Evolutionary conservation across 2,888 invertebrate species (phyloP).

Genomic region (Autographa gamma): DNA sequence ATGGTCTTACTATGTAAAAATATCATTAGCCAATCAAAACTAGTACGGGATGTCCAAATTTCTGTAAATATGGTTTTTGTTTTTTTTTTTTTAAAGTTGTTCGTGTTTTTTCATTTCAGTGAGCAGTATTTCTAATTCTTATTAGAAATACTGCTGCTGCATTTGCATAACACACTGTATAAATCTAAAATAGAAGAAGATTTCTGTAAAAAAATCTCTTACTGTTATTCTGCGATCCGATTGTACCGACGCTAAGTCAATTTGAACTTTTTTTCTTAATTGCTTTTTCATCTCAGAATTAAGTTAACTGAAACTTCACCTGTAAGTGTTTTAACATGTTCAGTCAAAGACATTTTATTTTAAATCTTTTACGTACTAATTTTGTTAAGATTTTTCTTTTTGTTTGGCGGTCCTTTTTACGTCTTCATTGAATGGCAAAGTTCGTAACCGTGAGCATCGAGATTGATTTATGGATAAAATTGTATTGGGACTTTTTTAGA

Average conservation of each 20-base stretch:
- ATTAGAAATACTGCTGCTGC: too few relatives aligned
- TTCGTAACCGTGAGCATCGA: not conserved
- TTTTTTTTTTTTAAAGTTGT: too few relatives aligned
- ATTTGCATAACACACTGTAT: too few relatives aligned
- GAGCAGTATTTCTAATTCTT: too few relatives aligned
- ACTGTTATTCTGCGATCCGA: not conserved
- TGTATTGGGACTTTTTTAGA: not conserved
- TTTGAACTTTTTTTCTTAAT: not conserved
- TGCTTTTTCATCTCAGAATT: slow-evolving; percentile 1
- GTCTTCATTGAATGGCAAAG: not conserved
- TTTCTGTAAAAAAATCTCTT: not conserved
- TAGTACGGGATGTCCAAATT: too few relatives aligned
- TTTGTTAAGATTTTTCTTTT: not conserved
- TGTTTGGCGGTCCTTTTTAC: not conserved
- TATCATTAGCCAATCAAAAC: too few relatives aligned
- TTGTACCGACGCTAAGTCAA: not conserved
- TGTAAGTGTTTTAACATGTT: slow-evolving; percentile 1
- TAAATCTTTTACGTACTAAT: not conserved
- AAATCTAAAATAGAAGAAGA: not conserved
- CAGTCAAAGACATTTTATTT: not conserved
- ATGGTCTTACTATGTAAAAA: too few relatives aligned
- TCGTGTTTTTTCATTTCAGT: too few relatives aligned
- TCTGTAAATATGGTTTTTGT: too few relatives aligned
- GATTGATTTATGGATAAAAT: not conserved
- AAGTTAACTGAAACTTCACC: not conserved